Evolutionary conservation across 2,888 invertebrate genomes (phyloP).

Genomic region (Athalia rosae): DNA sequence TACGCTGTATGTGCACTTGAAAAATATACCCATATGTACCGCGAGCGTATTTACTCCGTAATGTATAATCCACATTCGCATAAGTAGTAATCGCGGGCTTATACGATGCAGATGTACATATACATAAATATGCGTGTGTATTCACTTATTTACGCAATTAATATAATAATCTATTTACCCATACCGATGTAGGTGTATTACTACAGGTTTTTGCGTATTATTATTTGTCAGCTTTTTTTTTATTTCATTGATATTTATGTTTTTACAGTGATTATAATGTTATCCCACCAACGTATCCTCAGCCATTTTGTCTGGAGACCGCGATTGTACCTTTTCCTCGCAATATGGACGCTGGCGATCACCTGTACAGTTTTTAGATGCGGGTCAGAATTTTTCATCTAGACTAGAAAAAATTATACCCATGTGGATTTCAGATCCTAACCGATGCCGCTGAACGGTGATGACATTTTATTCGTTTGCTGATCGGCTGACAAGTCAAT

Average conservation of each 20-base stretch:
- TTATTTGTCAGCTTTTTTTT: background rate
- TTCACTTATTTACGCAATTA: background rate
- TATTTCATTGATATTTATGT: background rate
- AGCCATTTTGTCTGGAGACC: slow-evolving; percentile 26
- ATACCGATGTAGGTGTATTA: background rate
- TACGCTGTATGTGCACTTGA: no score
- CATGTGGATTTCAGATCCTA: no score
- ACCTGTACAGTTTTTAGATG: no score
- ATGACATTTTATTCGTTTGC: no score
- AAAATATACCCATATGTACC: background rate
- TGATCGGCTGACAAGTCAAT: no score
- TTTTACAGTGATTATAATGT: background rate
- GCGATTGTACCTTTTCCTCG: slow-evolving; percentile 11
- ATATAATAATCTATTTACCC: background rate
- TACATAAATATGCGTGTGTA: background rate
- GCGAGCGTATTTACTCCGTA: background rate
- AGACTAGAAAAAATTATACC: no score
- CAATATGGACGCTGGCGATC: slow-evolving; percentile 10
- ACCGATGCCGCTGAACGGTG: no score
- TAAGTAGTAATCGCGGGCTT: background rate
- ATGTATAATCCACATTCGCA: background rate
- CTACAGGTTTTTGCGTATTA: no score
- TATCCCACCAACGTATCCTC: background rate
- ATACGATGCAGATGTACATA: background rate
- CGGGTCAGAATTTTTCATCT: no score